Evolutionary conservation across 2,888 invertebrate genomes (phyloP).

Genomic region (Tryphoninae sp.): DNA sequence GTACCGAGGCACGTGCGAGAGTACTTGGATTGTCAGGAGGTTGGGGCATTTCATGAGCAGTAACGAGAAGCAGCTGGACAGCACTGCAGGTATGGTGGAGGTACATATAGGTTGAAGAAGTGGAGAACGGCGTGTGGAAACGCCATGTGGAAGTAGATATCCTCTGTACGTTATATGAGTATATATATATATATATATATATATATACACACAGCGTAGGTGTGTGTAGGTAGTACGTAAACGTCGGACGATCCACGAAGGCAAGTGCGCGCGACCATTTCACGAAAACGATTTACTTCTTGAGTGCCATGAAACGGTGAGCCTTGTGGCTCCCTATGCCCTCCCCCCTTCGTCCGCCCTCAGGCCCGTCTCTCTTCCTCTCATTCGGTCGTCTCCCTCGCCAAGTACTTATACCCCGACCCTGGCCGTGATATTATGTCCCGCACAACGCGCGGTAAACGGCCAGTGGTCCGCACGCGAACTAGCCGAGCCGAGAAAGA

Average conservation of each 20-base stretch:
- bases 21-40: constrained; percentile 46
- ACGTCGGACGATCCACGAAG: constrained; percentile 40
- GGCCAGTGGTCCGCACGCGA: constrained; percentile 50
- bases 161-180: not conserved
- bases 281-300: constrained; percentile 67
- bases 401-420: constrained; percentile 37
- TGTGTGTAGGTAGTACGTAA: constrained; percentile 45
- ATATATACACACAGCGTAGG: not conserved
- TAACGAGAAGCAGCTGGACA: constrained; percentile 64
- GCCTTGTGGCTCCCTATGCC: constrained; percentile 26
- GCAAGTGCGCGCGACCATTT: constrained; percentile 52
- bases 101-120: constrained; percentile 21
- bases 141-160: constrained; percentile 45
- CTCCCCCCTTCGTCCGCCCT: not conserved
- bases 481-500: constrained; percentile 37
- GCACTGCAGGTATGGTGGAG: constrained; percentile 38
- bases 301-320: constrained; percentile 59
- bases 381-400: constrained; percentile 7
- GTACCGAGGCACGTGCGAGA: constrained; percentile 46
- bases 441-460: constrained; percentile 61
- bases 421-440: constrained; percentile 64
- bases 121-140: constrained; percentile 22
- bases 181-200: not conserved
- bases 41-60: constrained; percentile 61
- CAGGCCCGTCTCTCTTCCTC: constrained; percentile 4